phyloP scores from a whole-genome alignment of 2,113 vertebrate genomes.

The Capreolus pygargus region DNA sequence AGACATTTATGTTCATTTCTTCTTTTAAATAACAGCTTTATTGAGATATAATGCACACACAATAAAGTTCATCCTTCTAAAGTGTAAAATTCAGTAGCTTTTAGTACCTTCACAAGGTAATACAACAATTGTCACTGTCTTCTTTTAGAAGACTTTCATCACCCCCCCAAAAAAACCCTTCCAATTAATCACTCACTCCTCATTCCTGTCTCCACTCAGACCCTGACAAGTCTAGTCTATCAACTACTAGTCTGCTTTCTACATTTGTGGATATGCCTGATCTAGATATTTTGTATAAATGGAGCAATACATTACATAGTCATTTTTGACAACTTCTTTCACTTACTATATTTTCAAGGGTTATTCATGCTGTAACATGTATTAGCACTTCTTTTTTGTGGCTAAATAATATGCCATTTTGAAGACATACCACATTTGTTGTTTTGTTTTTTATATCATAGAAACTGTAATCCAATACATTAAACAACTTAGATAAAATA shows the following conservation, averaged over 20 bases:
- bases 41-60: background rate
- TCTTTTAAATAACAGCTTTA: background rate
- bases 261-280: background rate
- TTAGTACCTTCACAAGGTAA: background rate
- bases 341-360: background rate
- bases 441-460: background rate
- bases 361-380: background rate
- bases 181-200: background rate
- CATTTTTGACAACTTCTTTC: background rate
- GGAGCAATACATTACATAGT: background rate
- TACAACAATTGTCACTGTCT: background rate
- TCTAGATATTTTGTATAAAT: background rate
- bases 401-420: background rate
- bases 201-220: background rate
- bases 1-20: background rate
- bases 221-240: background rate
- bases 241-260: background rate
- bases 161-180: background rate
- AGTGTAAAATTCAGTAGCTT: background rate
- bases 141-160: background rate
- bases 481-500: background rate
- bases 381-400: background rate
- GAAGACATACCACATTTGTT: background rate
- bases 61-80: background rate
- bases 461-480: background rate